These are phyloP conservation scores for Cataglyphis cursor DNA, from an alignment of 2,888 invertebrate genomes.

Conservation along the genomic window DNA sequence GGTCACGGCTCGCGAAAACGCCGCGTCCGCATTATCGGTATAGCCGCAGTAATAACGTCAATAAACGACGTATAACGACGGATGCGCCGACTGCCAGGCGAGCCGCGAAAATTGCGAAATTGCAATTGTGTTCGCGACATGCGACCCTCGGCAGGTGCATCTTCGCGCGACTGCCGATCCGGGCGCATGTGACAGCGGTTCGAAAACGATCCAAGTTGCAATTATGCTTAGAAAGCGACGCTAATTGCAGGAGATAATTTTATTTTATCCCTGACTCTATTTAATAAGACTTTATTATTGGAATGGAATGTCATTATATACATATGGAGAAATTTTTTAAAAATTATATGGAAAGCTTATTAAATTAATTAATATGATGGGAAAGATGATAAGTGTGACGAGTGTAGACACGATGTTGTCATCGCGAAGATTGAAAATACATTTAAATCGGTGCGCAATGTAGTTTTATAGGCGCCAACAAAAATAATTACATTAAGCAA, in stretches of 20 bases:
- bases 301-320: neutral
- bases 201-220: conserved; percentile 12
- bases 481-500: conserved; percentile 23
- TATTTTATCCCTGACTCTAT: conserved; percentile 21
- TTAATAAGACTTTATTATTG: neutral
- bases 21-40: conserved; percentile 24
- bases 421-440: neutral
- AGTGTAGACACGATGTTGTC: neutral
- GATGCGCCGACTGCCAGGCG: neutral
- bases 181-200: neutral
- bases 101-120: conserved; percentile 28
- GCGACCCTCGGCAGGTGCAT: neutral
- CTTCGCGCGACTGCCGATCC: neutral
- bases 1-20: conserved; percentile 15
- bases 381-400: neutral
- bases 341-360: neutral
- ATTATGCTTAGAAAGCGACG: conserved; percentile 48
- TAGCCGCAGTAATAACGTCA: conserved; percentile 23
- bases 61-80: neutral
- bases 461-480: neutral
- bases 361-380: neutral
- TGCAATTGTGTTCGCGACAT: conserved; percentile 10
- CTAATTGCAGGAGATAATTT: conserved; percentile 44
- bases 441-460: neutral
- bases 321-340: neutral